A percentile compares a stretch with the other conserved stretches of the same genome.
phyloP scores from a whole-genome alignment of 2,888 invertebrate species.

The Chalcosyrphus nemorum region DNA sequence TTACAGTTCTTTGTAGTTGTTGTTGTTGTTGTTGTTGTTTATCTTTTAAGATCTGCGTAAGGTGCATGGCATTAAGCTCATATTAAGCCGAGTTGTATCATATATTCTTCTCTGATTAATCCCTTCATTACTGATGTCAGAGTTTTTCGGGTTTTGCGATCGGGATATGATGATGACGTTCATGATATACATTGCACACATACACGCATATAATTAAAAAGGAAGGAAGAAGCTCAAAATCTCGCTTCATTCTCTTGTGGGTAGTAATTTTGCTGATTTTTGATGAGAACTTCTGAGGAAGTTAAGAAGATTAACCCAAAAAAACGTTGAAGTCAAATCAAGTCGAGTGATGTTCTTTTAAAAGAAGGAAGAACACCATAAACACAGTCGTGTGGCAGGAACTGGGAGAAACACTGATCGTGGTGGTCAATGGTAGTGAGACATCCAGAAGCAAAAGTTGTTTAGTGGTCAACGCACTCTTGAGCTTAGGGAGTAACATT shows the following conservation, averaged over 20 bases:
- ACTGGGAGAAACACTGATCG: background rate
- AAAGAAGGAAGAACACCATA: background rate
- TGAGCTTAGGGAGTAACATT: too few relatives aligned
- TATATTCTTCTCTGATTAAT: slow-evolving; percentile 56
- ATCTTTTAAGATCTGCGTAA: slow-evolving; percentile 33
- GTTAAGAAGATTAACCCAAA: slow-evolving; percentile 49
- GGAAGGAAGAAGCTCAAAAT: slow-evolving; percentile 63
- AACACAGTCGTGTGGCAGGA: slow-evolving; percentile 3
- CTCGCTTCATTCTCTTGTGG: slow-evolving; percentile 43
- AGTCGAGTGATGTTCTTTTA: slow-evolving; percentile 23
- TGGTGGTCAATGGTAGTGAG: background rate
- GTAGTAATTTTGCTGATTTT: slow-evolving; percentile 55
- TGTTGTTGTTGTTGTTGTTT: slow-evolving; percentile 9
- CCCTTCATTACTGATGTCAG: slow-evolving; percentile 50
- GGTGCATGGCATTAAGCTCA: slow-evolving; percentile 61
- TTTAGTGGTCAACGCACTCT: slow-evolving; percentile 1
- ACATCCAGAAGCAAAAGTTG: background rate
- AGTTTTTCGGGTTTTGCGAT: slow-evolving; percentile 19
- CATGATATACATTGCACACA: slow-evolving; percentile 50
- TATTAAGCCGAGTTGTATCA: slow-evolving; percentile 57
- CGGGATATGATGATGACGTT: slow-evolving; percentile 53
- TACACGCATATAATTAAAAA: slow-evolving; percentile 44
- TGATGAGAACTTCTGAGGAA: slow-evolving; percentile 61
- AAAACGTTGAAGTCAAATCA: slow-evolving; percentile 12
- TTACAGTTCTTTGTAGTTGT: background rate